Evolutionary conservation across 2,888 invertebrate genomes (phyloP), one percentile per base, ranked within the genome.

Genomic region (Agriotes lineatus): DNA sequence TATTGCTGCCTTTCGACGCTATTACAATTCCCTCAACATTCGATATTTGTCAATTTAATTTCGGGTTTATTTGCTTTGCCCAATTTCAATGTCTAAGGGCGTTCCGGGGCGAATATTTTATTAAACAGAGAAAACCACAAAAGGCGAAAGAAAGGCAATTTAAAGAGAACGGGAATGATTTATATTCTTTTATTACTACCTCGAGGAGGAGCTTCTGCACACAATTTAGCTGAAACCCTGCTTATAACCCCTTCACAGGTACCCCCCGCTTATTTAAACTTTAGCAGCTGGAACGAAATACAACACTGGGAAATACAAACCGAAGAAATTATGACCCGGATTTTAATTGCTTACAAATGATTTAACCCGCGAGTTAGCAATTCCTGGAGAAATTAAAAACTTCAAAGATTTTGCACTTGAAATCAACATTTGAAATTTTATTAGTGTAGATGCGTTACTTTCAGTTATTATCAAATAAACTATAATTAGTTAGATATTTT

Each of bases 1-100:
- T 54, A 54, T 54, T 54, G 35, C 33, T 35, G 30, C 16, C 35
- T 54, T 54, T 54, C 54, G 30, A 35, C 19, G 18, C 54, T 54
- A 54, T 54, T 54, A 54, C 30, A 54, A 54, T 54, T 54, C 54
- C 30, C 18, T 19, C 54, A 54, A 54, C 54, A 54, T 54, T 54
- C 54, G 54, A 54, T 54, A 54, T 54, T 54, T 54, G 54, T 54
- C 54, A 54, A 54, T 54, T 35, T 54, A 54, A 54, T 54, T 54
- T 33, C 35, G 54, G 54, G 35, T 54, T 54, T 54, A 33, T 54
- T 54, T 54, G 54, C 54, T 33, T 35, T 35, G n/a, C 30, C 54
- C 54, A 54, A 35, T 54, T 54, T 33, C 54, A 48, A 48, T 48
- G 48, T 48, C 48, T 48, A 7, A 14, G 22, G 48, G 48, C 48